Base-by-base conservation (phyloP, 2,797 vertebrate genomes). In the Sebastes vulpes region DNA sequence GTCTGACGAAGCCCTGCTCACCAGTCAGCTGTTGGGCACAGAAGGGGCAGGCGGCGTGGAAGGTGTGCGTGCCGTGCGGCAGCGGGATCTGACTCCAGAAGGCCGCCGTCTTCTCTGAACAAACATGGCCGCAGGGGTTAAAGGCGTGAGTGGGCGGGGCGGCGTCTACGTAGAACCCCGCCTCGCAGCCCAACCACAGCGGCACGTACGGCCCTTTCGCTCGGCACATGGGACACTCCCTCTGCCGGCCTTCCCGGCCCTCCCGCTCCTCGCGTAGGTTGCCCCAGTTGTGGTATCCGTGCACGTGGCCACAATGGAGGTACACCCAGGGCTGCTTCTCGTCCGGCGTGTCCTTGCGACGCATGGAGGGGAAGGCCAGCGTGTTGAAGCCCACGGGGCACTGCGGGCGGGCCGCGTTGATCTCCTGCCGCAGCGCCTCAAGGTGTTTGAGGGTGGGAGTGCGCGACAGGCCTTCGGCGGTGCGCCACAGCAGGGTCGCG, bases 301-400 rank as follows among this genome's bases (percentile, higher is more conserved):
- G 98, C 70, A 99, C 98, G 0, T 99, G 98, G 59, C 98, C 98
- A 53, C 98, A 99, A 91, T 95, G 97, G 76, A 99, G 97, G 92
- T 99, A 99, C 4, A 97, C 99, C 99, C 99, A 99, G 0, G 99
- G 99, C 89, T 99, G 99, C 95, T 99, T 99, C 79, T 99, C 98
- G 0, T 99, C 99, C 1, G 98, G 98, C 0, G 98, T 97, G 82
- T 99, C 98, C 94, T 99, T 98, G 78, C 98, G 97, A 18, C 98
- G 98, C 98, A 99, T 98, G 84, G 98, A 99, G 82, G 99, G 99
- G 92, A 99, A 99, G 0, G 98, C 99, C 84, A 99, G 94, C n/a
- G 99, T 99, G 96, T 99, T 99, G 90, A 99, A 98, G 64, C 99
- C 99, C 86, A 99, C 99, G 0, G 99, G 99, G 76, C 99, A 99